Conservation (phyloP, 1,140 invertebrate species). For the Hyphantria cunea region DNA sequence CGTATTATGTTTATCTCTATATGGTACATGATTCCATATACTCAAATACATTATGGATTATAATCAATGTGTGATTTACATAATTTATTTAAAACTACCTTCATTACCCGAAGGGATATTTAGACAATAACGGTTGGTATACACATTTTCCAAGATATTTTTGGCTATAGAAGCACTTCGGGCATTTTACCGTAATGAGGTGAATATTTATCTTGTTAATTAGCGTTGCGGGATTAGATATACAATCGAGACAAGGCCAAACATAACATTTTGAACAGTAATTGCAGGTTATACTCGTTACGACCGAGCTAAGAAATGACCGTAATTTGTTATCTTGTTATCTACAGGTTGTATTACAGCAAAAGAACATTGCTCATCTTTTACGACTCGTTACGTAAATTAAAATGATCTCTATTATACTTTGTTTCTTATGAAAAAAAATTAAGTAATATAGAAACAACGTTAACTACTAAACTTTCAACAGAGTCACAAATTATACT, state of each 20-base stretch:
- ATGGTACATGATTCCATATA: too few species aligned
- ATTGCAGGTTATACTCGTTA: slow-evolving; percentile 17
- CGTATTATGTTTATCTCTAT: too few species aligned
- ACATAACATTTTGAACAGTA: slow-evolving; percentile 24
- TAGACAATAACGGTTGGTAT: not conserved
- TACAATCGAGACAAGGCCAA: slow-evolving; percentile 19
- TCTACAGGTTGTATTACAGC: slow-evolving; percentile 2
- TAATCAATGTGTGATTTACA: too few species aligned
- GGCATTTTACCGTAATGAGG: slow-evolving; percentile 7
- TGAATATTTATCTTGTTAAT: slow-evolving; percentile 21
- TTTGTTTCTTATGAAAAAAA: too few species aligned
- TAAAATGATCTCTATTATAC: too few species aligned
- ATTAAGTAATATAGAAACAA: too few species aligned
- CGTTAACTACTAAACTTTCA: too few species aligned
- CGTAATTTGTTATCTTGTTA: slow-evolving; percentile 13
- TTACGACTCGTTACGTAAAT: too few species aligned
- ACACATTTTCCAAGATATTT: slow-evolving; percentile 14
- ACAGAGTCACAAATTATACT: too few species aligned
- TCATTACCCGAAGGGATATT: not conserved
- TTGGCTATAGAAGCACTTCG: not conserved
- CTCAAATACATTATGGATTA: too few species aligned
- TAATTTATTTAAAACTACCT: not conserved
- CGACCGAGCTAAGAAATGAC: slow-evolving; percentile 7
- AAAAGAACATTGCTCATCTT: not conserved
- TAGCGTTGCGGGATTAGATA: slow-evolving; percentile 7